phyloP scores from a whole-genome alignment of 1,140 invertebrate genomes.

The Phenacoccus solenopsis region DNA sequence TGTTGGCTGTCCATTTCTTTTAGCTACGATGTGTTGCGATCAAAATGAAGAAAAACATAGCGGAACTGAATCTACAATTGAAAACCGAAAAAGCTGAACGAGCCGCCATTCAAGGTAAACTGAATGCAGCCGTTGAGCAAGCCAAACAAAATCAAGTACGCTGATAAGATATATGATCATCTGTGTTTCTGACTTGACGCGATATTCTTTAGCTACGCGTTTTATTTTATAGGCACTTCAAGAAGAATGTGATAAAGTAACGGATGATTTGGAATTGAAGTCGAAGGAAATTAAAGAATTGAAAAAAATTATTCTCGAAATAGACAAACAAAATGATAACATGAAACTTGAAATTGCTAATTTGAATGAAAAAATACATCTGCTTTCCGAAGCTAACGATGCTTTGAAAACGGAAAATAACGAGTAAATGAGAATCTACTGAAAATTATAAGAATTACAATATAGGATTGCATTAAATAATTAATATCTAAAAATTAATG shows the following conservation, averaged over 20 bases:
- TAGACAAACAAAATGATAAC: slow-evolving; percentile 4
- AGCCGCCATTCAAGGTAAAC: slow-evolving; percentile 21
- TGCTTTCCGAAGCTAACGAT: background rate
- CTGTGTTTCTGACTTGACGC: too few relatives aligned
- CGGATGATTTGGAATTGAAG: slow-evolving; percentile 20
- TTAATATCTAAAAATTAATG: too few relatives aligned
- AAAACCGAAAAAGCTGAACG: slow-evolving; percentile 26
- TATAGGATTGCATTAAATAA: too few relatives aligned
- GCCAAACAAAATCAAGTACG: slow-evolving; percentile 18
- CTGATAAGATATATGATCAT: too few relatives aligned
- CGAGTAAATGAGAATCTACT: background rate
- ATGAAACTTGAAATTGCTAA: too few relatives aligned
- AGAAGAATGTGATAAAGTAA: slow-evolving; percentile 20
- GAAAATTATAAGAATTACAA: too few relatives aligned
- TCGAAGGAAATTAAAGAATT: slow-evolving; percentile 14
- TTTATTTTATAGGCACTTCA: slow-evolving; percentile 14
- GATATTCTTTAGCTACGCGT: background rate
- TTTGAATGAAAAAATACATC: too few relatives aligned
- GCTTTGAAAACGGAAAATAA: background rate
- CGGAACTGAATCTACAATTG: slow-evolving; percentile 35
- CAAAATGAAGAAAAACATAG: slow-evolving; percentile 40
- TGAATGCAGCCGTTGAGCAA: slow-evolving; percentile 18
- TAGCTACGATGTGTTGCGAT: slow-evolving; percentile 40
- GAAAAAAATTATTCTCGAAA: slow-evolving; percentile 8
- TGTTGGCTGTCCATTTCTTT: background rate